Conservation (phyloP, 2,797 vertebrate species). For the Bovichtus variegatus region DNA sequence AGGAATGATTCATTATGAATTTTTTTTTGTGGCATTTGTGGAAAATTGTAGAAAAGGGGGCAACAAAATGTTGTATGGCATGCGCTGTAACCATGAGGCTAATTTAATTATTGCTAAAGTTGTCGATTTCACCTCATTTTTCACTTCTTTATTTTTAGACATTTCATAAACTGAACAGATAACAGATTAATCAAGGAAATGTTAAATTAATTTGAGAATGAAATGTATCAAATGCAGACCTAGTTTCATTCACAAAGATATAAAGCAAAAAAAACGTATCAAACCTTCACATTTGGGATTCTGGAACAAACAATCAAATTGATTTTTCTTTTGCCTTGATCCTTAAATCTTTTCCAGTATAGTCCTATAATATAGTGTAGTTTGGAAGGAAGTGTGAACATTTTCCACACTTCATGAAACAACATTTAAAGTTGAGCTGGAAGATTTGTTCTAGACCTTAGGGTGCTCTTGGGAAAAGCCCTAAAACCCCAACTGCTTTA, state of each 20-base stretch:
- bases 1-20: not conserved
- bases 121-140: too few species aligned
- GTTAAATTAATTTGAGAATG: too few species aligned
- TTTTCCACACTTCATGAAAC: not conserved
- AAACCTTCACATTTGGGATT: not conserved
- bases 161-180: too few species aligned
- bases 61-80: too few species aligned
- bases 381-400: not conserved
- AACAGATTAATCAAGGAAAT: too few species aligned
- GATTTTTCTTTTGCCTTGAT: not conserved
- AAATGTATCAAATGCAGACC: not conserved
- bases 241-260: not conserved
- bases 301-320: not conserved
- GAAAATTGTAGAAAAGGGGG: too few species aligned
- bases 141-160: too few species aligned
- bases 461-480: not conserved
- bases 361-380: not conserved
- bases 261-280: not conserved
- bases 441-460: not conserved
- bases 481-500: not conserved
- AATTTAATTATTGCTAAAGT: not conserved
- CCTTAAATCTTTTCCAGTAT: not conserved
- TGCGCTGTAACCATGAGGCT: too few species aligned
- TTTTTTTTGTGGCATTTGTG: too few species aligned
- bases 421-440: conserved; percentile 3